Evolutionary conservation across 2,113 vertebrate genomes (phyloP), one percentile per base, ranked within the genome.

Genomic region (Lampris incognitus): DNA sequence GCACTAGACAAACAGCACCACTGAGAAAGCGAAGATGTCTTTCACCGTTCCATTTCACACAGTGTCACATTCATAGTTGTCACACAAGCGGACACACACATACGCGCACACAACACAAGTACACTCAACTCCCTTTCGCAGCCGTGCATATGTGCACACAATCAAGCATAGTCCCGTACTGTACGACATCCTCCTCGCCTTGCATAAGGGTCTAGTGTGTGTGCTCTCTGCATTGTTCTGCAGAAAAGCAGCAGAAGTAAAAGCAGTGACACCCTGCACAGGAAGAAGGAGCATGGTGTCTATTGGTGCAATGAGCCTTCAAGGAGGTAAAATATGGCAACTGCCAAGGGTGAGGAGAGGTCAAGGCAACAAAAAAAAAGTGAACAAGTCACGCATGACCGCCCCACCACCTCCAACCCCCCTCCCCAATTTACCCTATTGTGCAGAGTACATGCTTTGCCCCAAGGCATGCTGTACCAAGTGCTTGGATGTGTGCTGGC

Each of bases 201-300:
- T 13, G 40, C 60, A 60, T 49, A 64, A 62, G 76, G 57, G 46
- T 24, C 24, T 24, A 61, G 36, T 10, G 9, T 56, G 63, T 81
- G 73, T 79, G 62, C 46, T 83, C 70, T 42, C 37, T 79, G 64
- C 51, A 52, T 51, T 67, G 48, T 61, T 64, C 52, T 70, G 64
- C 63, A 68, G 58, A 11, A 69, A 75, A 90, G 81, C 74, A 73
- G 79, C 75, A 72, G 82, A 85, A 73, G 86, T 67, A 57, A 78
- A 78, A 64, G 76, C 77, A 48, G 59, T 83, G 78, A 85, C 67
- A 75, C 39, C 64, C 60, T 78, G 61, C 64, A 78, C 1, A 1
- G 56, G 73, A 54, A 41, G 77, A 63, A 56, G 50, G 42, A 56
- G 24, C 42, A 50, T 46, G 3, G 50, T 36, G 54, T 44, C 44